Base-by-base conservation (phyloP, 2,113 vertebrate species). In the Ceyx margarethae region DNA sequence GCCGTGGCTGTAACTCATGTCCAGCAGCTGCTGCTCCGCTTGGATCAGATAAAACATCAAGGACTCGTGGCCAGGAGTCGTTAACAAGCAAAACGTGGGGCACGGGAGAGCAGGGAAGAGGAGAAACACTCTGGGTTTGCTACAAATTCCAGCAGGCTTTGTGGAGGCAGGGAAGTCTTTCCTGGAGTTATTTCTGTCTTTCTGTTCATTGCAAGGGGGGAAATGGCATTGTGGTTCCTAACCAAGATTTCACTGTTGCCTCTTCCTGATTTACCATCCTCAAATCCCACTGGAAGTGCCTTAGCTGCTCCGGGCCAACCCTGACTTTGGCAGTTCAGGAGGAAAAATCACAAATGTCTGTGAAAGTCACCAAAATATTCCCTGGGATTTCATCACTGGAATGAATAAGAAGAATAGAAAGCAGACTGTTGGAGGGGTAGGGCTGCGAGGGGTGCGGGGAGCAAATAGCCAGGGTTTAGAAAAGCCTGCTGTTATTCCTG, bases 401-500 rank as follows among this genome's bases (percentile, higher is more conserved):
- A 84, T 69, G 91, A 94, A 85, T 61, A 60, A 95, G 89, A 91
- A 90, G 88, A 94, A 93, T 83, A 88, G 78, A 94, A 78, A 94
- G 83, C 83, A 91, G 93, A 96, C 76, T 50, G 71, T 78, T 19
- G 90, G 78, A 83, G 83, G 67, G 87, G 94, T 91, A 87, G 93
- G 85, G 79, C 77, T 68, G 88, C 69, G 26, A 46, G 81, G 90
- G 78, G 61, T 69, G 82, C 85, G 54, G 93, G 89, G 87, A 92
- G 89, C 71, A 91, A 95, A 95, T 89, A 89, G 95, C 87, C 92
- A 80, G 81, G 62, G 11, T 95, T 96, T 96, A 95, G 95, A 96
- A 94, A 96, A 96, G 87, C 91, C 88, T 69, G 93, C 84, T 96
- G 95, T 96, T 97, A 95, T 96, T 96, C 93, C 96, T 97, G 96